These are phyloP conservation scores for Dendrocopos noguchii DNA, from an alignment of 2,113 vertebrate species.

Conservation along the genomic window DNA sequence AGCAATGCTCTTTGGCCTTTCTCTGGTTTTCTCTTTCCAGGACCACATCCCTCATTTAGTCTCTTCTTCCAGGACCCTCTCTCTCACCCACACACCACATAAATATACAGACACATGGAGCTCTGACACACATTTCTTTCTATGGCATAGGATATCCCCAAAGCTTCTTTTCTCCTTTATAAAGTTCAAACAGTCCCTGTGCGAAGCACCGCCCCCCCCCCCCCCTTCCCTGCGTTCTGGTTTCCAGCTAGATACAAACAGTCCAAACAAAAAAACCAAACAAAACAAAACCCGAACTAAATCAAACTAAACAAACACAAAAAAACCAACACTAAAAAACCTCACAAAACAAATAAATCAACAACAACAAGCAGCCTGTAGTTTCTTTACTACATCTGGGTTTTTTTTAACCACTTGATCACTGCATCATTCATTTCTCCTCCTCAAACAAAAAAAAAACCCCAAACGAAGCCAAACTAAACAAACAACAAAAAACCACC, in stretches of 20 bases:
- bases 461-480: too few species aligned
- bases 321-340: too few species aligned
- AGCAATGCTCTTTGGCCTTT: constrained; percentile 75
- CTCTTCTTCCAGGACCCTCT: constrained; percentile 53
- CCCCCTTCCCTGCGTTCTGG: background rate
- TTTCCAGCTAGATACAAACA: constrained; percentile 8
- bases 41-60: constrained; percentile 54
- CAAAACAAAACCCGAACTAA: too few species aligned
- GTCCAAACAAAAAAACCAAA: background rate
- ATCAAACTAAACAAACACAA: too few species aligned
- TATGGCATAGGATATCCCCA: constrained; percentile 41
- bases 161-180: constrained; percentile 8
- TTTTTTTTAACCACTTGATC: constrained; percentile 21
- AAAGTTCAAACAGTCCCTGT: background rate
- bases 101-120: constrained; percentile 43
- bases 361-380: too few species aligned
- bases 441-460: background rate
- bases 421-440: background rate
- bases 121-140: constrained; percentile 31
- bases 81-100: constrained; percentile 55
- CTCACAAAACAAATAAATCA: too few species aligned
- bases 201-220: background rate
- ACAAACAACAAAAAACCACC: too few species aligned
- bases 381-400: too few species aligned
- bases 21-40: constrained; percentile 67